Evolutionary conservation across 1,140 invertebrate species (phyloP).

Genomic region (Neocloeon triangulifer): DNA sequence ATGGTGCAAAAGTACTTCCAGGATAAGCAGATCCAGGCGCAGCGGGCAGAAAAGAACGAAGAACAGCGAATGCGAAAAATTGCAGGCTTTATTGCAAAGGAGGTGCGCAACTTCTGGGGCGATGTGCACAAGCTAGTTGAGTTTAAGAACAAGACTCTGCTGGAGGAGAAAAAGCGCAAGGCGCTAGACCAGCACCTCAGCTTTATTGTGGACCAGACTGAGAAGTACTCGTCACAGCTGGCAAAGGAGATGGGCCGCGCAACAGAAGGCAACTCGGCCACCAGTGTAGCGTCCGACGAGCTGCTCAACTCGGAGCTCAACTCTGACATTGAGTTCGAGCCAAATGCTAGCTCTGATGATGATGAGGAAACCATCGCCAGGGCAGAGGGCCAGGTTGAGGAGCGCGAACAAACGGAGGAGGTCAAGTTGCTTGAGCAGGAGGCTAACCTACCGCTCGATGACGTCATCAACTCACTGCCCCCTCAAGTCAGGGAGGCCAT

Average conservation of each 20-base stretch:
- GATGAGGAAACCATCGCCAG: conserved; percentile 93
- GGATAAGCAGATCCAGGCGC: conserved; percentile 72
- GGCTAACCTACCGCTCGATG: conserved; percentile 76
- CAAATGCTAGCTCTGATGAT: conserved; percentile 55
- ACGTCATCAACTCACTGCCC: conserved; percentile 53
- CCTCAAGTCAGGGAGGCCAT: no score
- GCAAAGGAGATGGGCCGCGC: conserved; percentile 56
- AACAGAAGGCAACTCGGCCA: no score
- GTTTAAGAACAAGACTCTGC: conserved; percentile 74
- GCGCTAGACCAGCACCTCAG: conserved; percentile 92
- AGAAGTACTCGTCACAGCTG: conserved; percentile 84
- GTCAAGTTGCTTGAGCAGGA: conserved; percentile 71
- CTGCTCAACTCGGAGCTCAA: no score
- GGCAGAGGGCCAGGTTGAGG: conserved; percentile 50
- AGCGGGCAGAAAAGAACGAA: conserved; percentile 79
- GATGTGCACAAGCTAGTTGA: conserved; percentile 95
- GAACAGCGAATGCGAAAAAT: conserved; percentile 66
- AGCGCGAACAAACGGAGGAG: conserved; percentile 38
- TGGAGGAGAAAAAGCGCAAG: conserved; percentile 88
- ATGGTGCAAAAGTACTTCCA: conserved; percentile 93
- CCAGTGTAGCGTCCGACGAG: conserved; percentile 11
- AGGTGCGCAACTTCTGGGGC: conserved; percentile 85
- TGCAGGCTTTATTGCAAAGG: conserved; percentile 75
- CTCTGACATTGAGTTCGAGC: conserved; percentile 71
- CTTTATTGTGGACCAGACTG: conserved; percentile 96